Conservation (phyloP, 2,113 vertebrate genomes). For the Hemibates koningsi region DNA sequence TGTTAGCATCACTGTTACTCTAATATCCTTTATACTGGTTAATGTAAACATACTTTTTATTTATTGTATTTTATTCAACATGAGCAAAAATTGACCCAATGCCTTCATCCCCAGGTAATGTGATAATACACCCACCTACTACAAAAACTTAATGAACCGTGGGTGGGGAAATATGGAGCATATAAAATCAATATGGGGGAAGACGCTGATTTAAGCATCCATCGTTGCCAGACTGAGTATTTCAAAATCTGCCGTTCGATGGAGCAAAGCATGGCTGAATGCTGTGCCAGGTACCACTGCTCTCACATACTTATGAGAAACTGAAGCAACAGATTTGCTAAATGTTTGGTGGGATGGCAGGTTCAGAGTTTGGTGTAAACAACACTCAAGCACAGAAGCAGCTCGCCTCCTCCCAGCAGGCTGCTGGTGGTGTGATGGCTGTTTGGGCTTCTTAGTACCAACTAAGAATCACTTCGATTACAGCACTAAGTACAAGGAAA, state of each 20-base stretch:
- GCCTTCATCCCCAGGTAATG: fast-evolving
- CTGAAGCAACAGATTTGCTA: neutral
- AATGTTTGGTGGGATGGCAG: fast-evolving
- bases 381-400: neutral
- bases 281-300: neutral
- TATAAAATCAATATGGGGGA: fast-evolving
- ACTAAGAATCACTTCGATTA: neutral
- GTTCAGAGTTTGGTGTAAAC: neutral
- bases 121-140: neutral
- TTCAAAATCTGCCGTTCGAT: neutral
- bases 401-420: neutral
- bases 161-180: neutral
- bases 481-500: neutral
- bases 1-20: fast-evolving
- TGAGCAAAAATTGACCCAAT: neutral
- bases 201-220: neutral
- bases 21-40: neutral
- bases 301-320: neutral
- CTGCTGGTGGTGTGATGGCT: neutral
- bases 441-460: neutral
- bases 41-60: neutral
- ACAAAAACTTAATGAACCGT: fast-evolving
- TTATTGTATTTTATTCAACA: neutral
- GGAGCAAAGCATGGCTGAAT: neutral
- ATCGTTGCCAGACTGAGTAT: neutral